Evolutionary conservation across 2,113 vertebrate species (phyloP), one percentile per base, ranked within the genome.

Genomic region (Cyprinodon variegatus): DNA sequence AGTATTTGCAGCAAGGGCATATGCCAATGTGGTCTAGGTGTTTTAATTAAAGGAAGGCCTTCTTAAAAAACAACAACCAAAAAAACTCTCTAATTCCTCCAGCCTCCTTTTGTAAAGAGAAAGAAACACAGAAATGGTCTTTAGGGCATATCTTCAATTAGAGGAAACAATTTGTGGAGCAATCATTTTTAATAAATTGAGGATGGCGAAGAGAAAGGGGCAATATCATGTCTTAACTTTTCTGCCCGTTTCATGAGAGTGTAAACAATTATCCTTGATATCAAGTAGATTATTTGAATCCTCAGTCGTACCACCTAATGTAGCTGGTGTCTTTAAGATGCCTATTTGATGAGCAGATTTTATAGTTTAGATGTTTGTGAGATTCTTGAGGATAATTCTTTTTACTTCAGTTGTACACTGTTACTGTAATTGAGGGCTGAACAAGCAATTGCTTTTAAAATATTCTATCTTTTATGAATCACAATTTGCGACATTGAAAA

Each of bases 31-130:
- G 65, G 74, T 57, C 46, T 79, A 12, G 29, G 5, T 82, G 59
- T 68, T 81, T 65, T 38, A 68, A 82, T 74, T 61, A 82, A 60
- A 67, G 81, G 82, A 71, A 70, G 72, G 81, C 77, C 77, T 84
- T 71, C 78, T 20, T 63, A 74, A 65, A 66, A 86, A 72, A 4
- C 15, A 84, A 37, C 61, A 38, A 62, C 62, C 77, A 61, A 38
- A 73, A 12, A 13, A 45, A 63, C 43, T 48, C 15, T 13, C 8
- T 53, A 53, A n/a, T 74, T 76, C 29, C 70, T 65, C 7, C 15
- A 68, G 22, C 68, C 46, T 76, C 41, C 10, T 74, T 29, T 29
- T 29, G 29, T 29, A 29, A 29, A 29, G 1, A 29, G 29, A 29
- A 29, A 29, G 29, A 29, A 1, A 29, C 29, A 29, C n/a, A 57